Conservation (phyloP, 2,113 vertebrate genomes). For the Stigmatopora argus region DNA sequence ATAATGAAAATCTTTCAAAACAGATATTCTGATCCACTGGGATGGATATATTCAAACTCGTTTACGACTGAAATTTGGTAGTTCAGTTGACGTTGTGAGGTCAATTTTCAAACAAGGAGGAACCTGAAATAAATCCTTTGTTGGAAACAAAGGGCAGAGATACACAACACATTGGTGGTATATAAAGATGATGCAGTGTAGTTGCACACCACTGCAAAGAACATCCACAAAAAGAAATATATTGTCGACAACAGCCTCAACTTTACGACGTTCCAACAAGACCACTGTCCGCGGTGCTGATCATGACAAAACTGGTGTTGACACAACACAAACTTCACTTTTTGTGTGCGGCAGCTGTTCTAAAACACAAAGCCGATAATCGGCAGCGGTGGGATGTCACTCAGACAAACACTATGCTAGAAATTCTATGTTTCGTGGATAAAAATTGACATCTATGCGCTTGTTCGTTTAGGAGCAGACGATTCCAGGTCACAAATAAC, state of each 20-base stretch:
- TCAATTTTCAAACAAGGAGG: background rate
- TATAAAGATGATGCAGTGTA: background rate
- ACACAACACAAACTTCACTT: background rate
- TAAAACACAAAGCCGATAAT: background rate
- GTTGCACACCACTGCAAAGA: background rate
- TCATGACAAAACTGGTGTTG: background rate
- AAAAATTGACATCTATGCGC: background rate
- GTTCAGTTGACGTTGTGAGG: background rate
- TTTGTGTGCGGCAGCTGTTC: background rate
- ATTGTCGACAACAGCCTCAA: background rate
- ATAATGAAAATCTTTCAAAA: too few species aligned
- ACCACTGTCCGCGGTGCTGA: constrained; percentile 48
- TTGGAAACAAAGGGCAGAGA: background rate
- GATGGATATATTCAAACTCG: background rate
- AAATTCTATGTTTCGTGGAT: background rate
- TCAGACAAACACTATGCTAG: background rate
- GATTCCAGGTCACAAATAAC: background rate
- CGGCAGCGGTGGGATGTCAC: background rate
- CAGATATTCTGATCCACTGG: background rate
- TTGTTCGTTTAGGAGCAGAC: background rate
- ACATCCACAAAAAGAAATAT: background rate
- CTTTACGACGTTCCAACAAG: background rate
- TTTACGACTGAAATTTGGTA: background rate
- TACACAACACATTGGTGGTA: background rate
- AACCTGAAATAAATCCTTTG: background rate